Evolutionary conservation across 1,140 invertebrate species (phyloP).

Genomic region (Drosophila arawakana): DNA sequence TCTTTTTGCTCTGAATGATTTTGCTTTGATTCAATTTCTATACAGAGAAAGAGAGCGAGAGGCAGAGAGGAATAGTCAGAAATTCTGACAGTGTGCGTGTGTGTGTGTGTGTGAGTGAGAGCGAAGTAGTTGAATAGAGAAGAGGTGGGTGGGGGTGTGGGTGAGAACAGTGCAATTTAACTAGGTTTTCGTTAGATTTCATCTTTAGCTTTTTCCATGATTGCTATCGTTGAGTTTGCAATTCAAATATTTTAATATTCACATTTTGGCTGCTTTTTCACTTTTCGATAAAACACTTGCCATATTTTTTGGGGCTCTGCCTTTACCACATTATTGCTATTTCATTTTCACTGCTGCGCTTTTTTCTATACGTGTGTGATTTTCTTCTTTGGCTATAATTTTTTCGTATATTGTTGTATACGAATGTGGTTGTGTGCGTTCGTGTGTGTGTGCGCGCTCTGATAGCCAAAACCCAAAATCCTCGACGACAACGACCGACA

Average conservation of each 20-base stretch:
- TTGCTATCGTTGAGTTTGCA: slow-evolving; percentile 32
- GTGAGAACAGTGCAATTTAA: slow-evolving; percentile 41
- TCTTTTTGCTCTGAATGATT: slow-evolving; percentile 56
- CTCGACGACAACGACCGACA: slow-evolving; percentile 60
- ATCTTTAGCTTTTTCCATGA: slow-evolving; percentile 8
- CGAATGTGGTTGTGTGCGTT: slow-evolving; percentile 33
- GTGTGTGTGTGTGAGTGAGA: slow-evolving; percentile 2
- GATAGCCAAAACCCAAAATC: slow-evolving; percentile 73
- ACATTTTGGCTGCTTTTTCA: slow-evolving; percentile 17
- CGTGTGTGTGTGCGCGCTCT: slow-evolving; percentile 45
- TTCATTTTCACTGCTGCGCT: slow-evolving; percentile 62
- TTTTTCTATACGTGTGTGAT: slow-evolving; percentile 54
- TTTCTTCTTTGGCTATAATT: slow-evolving; percentile 29
- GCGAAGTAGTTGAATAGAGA: neutral
- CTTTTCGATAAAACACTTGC: slow-evolving; percentile 28
- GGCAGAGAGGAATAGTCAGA: slow-evolving; percentile 18
- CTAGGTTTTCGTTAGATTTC: slow-evolving; percentile 34
- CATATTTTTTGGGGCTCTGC: slow-evolving; percentile 48
- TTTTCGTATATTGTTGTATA: slow-evolving; percentile 25
- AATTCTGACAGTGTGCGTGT: slow-evolving; percentile 2
- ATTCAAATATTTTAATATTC: slow-evolving; percentile 29
- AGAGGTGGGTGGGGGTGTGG: neutral
- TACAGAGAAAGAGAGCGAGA: slow-evolving; percentile 35
- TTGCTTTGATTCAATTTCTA: slow-evolving; percentile 57
- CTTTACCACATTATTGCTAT: slow-evolving; percentile 66